A percentile compares a stretch with the other conserved stretches of the same genome.
Conservation (phyloP, 2,113 vertebrate species). For the Lycocorax pyrrhopterus region DNA sequence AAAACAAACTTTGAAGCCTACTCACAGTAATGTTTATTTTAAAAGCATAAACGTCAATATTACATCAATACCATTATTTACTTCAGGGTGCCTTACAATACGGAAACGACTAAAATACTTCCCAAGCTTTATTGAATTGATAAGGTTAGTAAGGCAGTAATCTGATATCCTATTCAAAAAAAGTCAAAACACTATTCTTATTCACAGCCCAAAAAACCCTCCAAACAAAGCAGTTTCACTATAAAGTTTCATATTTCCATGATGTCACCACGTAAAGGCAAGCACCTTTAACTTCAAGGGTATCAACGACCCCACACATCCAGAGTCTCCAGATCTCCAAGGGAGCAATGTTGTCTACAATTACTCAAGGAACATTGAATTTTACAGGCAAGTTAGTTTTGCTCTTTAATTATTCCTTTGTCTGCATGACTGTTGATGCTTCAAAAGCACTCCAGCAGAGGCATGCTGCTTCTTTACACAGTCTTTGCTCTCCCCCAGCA, state of each 20-base stretch:
- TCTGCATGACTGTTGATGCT: not conserved
- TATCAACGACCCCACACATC: not conserved
- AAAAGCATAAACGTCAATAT: not conserved
- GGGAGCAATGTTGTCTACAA: accelerated
- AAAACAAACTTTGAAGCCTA: not conserved
- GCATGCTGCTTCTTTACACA: not conserved
- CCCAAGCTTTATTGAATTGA: not conserved
- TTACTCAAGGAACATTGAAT: not conserved
- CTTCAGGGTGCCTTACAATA: not conserved
- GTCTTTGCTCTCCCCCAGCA: not conserved
- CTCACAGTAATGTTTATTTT: not conserved
- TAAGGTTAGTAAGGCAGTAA: not conserved
- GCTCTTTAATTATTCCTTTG: not conserved
- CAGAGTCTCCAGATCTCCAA: not conserved
- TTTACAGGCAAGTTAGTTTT: not conserved
- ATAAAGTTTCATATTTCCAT: not conserved
- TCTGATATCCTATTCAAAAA: not conserved
- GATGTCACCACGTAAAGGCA: not conserved
- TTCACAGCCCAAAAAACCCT: not conserved
- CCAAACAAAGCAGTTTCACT: not conserved
- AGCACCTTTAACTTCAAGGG: not conserved
- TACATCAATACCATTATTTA: not conserved
- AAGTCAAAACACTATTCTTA: not conserved
- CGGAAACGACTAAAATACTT: not conserved
- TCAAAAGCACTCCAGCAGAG: not conserved